Base-by-base conservation (phyloP, 2,888 invertebrate genomes). In the Phlogophora meticulosa region DNA sequence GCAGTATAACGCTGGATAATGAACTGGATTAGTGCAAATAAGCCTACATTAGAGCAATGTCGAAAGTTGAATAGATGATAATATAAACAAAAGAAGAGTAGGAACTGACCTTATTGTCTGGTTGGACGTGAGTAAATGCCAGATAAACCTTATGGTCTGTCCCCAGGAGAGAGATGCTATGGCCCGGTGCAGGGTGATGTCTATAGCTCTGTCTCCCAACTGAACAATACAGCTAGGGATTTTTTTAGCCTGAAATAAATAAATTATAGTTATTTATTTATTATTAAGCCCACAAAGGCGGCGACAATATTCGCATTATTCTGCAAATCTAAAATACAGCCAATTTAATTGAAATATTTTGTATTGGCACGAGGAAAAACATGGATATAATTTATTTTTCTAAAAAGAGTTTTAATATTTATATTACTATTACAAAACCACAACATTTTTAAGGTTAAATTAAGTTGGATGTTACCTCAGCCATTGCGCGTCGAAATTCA, bases 191-290 rank as follows among this genome's bases (percentile, higher is more conserved):
- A 99, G 94, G 3, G 99, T 99, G 65, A 99, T 97, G 87, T 98
- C 97, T 81, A 99, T 98, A 4, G 99, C 98, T 55, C 99, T 96
- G 92, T 99, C 99, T 0, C 99, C 99, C 80, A 99, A 96, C 76
- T 98, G 98, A 11, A 99, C 94, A 68, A 97, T 95, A 90, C 99
- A 99, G 66, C 97, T 97, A 1, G 97, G 97, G 63, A 98, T 95
- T 88, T 97, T 97, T 78, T 96, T 96, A 1, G 98, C 98, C 98
- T 98, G 85, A 46, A 89, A 85, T 69, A 67, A 59, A 60, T n/a
- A 13, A 34, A 20, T 13, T 20, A 5, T 22, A 13, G 0, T 46
- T 15, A 38, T 45, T 45, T 32, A 38, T 9, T 10, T n/a, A 0
- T 11, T 15, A 15, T 40, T n/a, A 11, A 7, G 10, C 11, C 22